Conservation (phyloP, 2,888 invertebrate species). For the Chloroclystis v-ata region DNA sequence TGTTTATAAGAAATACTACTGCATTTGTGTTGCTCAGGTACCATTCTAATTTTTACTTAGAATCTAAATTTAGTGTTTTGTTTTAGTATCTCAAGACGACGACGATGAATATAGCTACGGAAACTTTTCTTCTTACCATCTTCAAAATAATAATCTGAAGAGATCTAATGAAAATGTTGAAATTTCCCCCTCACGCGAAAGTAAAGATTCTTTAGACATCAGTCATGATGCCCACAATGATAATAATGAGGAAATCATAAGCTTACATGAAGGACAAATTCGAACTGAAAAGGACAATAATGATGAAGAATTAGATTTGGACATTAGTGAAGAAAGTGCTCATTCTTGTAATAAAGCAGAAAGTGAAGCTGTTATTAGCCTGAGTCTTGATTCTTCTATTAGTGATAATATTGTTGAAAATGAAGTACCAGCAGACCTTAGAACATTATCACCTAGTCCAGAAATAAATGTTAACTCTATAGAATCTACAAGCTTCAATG, state of each 20-base stretch:
- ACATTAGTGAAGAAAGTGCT: slow-evolving; percentile 43
- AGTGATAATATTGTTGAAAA: slow-evolving; percentile 32
- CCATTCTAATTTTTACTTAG: background rate
- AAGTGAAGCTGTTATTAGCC: slow-evolving; percentile 26
- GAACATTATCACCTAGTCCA: slow-evolving; percentile 26
- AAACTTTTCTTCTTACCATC: slow-evolving; percentile 52
- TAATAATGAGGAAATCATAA: slow-evolving; percentile 25
- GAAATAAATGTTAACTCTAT: slow-evolving; percentile 28
- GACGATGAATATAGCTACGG: slow-evolving; percentile 59
- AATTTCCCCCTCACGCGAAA: slow-evolving; percentile 18
- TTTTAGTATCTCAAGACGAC: slow-evolving; percentile 68
- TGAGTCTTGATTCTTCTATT: slow-evolving; percentile 28
- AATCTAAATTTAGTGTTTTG: background rate
- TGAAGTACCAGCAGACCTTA: slow-evolving; percentile 28
- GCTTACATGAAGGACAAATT: slow-evolving; percentile 31
- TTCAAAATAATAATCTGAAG: slow-evolving; percentile 35
- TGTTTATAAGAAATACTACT: too few relatives aligned
- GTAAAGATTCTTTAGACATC: slow-evolving; percentile 28
- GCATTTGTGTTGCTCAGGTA: background rate
- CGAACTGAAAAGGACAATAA: slow-evolving; percentile 46
- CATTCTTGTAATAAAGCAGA: slow-evolving; percentile 31
- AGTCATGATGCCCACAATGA: slow-evolving; percentile 21
- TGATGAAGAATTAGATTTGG: slow-evolving; percentile 60
- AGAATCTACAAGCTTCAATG: slow-evolving; percentile 21
- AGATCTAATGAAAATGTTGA: slow-evolving; percentile 23